Conservation (phyloP, 1,140 invertebrate species). For the Tetranychus cinnabarinus region DNA sequence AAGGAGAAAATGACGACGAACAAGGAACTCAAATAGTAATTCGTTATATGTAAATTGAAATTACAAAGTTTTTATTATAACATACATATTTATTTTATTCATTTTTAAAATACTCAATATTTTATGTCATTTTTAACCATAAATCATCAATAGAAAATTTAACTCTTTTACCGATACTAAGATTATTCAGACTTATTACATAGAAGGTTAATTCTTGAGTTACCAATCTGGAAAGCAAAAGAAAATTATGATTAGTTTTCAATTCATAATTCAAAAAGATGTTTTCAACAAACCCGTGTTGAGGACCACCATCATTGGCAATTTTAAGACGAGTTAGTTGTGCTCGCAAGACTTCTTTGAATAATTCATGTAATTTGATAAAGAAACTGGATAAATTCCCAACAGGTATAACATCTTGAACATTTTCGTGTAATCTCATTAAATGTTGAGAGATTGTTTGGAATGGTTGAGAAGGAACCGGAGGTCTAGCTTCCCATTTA, state of each 20-base stretch:
- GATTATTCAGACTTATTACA: slow-evolving; percentile 51
- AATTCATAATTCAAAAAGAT: not conserved
- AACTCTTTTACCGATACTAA: slow-evolving; percentile 7
- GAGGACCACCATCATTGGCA: slow-evolving; percentile 76
- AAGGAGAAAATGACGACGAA: not conserved
- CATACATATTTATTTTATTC: too few relatives aligned
- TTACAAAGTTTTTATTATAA: too few relatives aligned
- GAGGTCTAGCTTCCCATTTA: slow-evolving; percentile 75
- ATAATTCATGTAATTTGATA: slow-evolving; percentile 53
- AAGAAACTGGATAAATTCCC: slow-evolving; percentile 51
- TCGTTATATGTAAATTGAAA: too few relatives aligned
- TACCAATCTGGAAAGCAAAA: slow-evolving; percentile 38
- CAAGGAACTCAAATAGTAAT: not conserved
- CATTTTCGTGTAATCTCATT: slow-evolving; percentile 72
- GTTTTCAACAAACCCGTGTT: slow-evolving; percentile 46
- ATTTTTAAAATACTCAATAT: too few relatives aligned
- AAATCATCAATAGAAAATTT: slow-evolving; percentile 13
- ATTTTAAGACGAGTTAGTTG: slow-evolving; percentile 66
- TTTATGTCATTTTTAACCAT: slow-evolving; percentile 3
- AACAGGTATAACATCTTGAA: slow-evolving; percentile 47
- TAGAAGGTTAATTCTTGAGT: slow-evolving; percentile 88
- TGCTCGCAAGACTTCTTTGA: slow-evolving; percentile 60
- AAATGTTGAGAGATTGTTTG: slow-evolving; percentile 66
- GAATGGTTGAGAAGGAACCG: slow-evolving; percentile 77
- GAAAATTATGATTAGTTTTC: not conserved